A percentile compares a stretch with the other conserved stretches of the same genome.
Conservation (phyloP, 2,888 invertebrate species). For the Euplexia lucipara region DNA sequence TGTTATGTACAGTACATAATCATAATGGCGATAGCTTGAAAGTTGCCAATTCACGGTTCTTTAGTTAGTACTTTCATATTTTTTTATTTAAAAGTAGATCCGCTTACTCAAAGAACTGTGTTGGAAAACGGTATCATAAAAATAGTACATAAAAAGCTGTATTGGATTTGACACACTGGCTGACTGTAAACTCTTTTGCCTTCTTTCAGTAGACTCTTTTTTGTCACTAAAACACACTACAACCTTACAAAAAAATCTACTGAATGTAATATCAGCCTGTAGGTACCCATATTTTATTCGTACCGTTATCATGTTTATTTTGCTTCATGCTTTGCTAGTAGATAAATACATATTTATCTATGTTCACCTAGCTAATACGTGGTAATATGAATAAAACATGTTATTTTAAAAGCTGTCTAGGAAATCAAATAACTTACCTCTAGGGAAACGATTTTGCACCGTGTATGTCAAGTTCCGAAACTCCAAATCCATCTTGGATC, state of each 20-base stretch:
- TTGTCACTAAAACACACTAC: no score
- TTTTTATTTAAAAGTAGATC: slow-evolving; percentile 3
- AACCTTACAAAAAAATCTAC: no score
- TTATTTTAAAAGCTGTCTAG: neutral
- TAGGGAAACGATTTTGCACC: slow-evolving; percentile 78
- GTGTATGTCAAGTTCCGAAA: slow-evolving; percentile 88
- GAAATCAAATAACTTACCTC: slow-evolving; percentile 75
- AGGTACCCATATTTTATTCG: no score
- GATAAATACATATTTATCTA: neutral
- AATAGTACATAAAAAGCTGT: no score
- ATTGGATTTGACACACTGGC: no score
- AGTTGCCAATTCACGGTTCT: neutral
- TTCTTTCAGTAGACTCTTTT: no score
- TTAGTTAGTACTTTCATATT: slow-evolving; percentile 12
- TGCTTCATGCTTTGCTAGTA: no score
- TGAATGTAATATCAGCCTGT: no score
- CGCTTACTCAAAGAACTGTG: slow-evolving; percentile 5
- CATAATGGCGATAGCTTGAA: slow-evolving; percentile 22
- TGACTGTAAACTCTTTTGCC: no score
- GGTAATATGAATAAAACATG: neutral
- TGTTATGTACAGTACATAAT: slow-evolving; percentile 2
- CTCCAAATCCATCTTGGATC: slow-evolving; percentile 87
- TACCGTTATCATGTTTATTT: no score
- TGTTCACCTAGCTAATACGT: neutral
- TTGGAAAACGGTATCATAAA: slow-evolving; percentile 37